phyloP scores from a whole-genome alignment of 2,797 vertebrate species.

The Danionella dracula region DNA sequence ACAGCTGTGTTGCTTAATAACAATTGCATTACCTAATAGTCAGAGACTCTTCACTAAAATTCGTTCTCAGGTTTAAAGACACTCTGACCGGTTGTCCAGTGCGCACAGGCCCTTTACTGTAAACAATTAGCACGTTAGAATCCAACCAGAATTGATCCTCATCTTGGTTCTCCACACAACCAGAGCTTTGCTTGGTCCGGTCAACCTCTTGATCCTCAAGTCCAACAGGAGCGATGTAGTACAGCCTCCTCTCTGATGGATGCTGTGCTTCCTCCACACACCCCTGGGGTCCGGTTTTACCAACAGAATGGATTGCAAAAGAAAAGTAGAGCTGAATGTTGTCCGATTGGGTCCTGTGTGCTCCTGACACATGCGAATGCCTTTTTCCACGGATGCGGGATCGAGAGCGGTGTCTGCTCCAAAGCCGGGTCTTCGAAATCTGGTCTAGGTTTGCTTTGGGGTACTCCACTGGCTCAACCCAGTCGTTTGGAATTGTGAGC shows the following conservation, averaged over 20 bases:
- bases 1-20: no score
- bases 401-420: slow-evolving; percentile 24
- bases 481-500: slow-evolving; percentile 56
- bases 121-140: slow-evolving; percentile 58
- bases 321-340: slow-evolving; percentile 68
- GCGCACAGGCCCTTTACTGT: slow-evolving; percentile 57
- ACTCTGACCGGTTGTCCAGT: slow-evolving; percentile 56
- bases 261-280: slow-evolving; percentile 52
- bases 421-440: slow-evolving; percentile 13
- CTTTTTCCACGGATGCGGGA: slow-evolving; percentile 19
- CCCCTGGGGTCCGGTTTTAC: slow-evolving; percentile 32
- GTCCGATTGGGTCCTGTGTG: slow-evolving; percentile 36
- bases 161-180: slow-evolving; percentile 44
- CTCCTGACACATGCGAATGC: slow-evolving; percentile 13
- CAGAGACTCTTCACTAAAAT: slow-evolving; percentile 58
- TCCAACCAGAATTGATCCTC: slow-evolving; percentile 60
- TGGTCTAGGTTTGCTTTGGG: slow-evolving; percentile 35
- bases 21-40: slow-evolving; percentile 58
- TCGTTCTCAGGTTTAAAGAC: slow-evolving; percentile 60
- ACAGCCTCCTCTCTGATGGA: slow-evolving; percentile 55
- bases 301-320: slow-evolving; percentile 18
- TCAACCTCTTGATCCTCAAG: slow-evolving; percentile 42
- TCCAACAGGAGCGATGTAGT: slow-evolving; percentile 54
- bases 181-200: slow-evolving; percentile 32
- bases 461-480: slow-evolving; percentile 49